Base-by-base conservation (phyloP, 2,888 invertebrate species). In the Scaptomyza polygonia region DNA sequence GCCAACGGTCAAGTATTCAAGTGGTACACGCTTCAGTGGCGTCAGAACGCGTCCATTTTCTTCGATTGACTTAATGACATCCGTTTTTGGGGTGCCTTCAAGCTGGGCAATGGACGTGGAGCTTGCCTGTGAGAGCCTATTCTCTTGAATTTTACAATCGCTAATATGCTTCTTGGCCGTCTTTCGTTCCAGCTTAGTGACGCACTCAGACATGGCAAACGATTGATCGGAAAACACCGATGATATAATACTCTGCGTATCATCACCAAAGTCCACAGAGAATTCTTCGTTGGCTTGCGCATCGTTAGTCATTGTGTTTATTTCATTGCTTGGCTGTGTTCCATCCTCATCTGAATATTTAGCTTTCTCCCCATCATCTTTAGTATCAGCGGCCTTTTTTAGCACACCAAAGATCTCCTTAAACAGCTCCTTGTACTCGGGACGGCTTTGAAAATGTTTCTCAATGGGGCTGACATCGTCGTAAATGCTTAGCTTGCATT, bases 401-500 rank as follows among this genome's bases (percentile, higher is more conserved):
- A 97, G 92, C 8, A 96, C 96, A 21, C 94, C 94, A 90, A 96
- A 96, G 67, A 97, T 97, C 90, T 97, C 96, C 79, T 95, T 95
- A 91, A 97, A 97, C 6, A 96, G 90, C 83, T 95, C 95, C 4
- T 95, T 93, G 89, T 96, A 96, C 88, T 97, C 96, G 0, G 96
- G 97, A 29, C 96, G 94, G 89, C 96, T 96, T 16, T 95, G 94
- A 93, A 97, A 97, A 55, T 96, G 94, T 75, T 95, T 95, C 86
- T 96, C 96, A 89, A 96, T 95, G 0, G 96, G 95, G 86, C 94
- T 96, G 52, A 93, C 95, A 88, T 96, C 95, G 86, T 96, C 96
- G 89, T 96, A 97, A 89, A 96, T 96, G 90, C 96, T 96, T 89
- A 96, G 96, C 77, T 95, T 95, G 90, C 96, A 96, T 89, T 96